phyloP scores from a whole-genome alignment of 2,113 vertebrate genomes.

The Lonchura striata region DNA sequence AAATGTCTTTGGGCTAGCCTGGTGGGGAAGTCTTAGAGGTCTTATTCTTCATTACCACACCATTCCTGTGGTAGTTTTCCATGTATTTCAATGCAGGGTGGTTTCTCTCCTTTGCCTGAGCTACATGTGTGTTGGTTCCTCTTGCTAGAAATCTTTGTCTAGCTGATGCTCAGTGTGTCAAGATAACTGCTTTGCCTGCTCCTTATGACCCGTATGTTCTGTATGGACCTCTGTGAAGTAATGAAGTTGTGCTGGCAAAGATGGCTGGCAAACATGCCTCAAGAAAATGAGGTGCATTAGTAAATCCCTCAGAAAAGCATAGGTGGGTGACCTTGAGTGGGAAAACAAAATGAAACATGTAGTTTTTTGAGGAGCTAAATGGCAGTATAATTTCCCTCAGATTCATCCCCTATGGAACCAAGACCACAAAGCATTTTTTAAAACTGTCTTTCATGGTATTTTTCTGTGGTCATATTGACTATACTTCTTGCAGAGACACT shows the following conservation, averaged over 20 bases:
- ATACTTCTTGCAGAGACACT: neutral
- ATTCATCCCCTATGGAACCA: neutral
- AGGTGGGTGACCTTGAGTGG: neutral
- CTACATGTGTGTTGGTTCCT: accelerated
- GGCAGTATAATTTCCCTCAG: neutral
- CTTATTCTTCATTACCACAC: neutral
- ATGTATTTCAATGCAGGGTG: accelerated
- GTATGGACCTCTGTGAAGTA: neutral
- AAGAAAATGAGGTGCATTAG: neutral
- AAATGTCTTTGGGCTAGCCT: neutral
- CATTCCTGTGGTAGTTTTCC: neutral
- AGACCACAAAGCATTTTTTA: neutral
- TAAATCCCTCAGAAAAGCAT: neutral
- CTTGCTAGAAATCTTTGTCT: neutral
- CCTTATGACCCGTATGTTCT: neutral
- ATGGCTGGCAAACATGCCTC: neutral
- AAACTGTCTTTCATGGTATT: neutral
- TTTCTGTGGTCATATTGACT: neutral
- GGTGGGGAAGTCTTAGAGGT: neutral
- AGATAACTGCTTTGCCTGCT: neutral
- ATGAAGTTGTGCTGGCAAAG: neutral
- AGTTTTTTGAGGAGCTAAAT: neutral
- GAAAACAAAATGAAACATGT: neutral
- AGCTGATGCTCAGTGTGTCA: neutral
- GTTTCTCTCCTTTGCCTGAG: neutral